phyloP scores from a whole-genome alignment of 2,113 vertebrate genomes.

The Indicator maculatus region DNA sequence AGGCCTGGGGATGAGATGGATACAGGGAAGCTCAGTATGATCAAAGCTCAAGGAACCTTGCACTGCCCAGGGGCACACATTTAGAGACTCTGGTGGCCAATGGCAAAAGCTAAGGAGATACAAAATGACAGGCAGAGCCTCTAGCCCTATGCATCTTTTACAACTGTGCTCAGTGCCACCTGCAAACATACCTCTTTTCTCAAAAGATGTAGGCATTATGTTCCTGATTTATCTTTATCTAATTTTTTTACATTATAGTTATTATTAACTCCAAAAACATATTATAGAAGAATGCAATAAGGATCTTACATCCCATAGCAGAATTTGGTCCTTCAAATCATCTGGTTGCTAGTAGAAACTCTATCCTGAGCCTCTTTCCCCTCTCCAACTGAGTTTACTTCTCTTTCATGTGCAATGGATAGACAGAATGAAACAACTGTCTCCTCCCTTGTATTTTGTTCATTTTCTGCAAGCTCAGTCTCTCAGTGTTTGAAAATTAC shows the following conservation, averaged over 20 bases:
- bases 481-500: not conserved
- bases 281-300: not conserved
- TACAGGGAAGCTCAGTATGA: not conserved
- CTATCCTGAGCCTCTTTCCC: not conserved
- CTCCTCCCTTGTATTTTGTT: not conserved
- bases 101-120: not conserved
- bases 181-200: not conserved
- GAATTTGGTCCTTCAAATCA: not conserved
- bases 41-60: not conserved
- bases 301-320: not conserved
- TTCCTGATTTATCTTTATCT: not conserved
- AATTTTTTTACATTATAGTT: not conserved
- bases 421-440: not conserved
- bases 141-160: accelerated
- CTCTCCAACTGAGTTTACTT: not conserved
- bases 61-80: not conserved
- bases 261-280: not conserved
- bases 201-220: not conserved
- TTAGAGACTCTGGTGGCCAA: not conserved
- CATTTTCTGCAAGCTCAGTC: not conserved
- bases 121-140: not conserved
- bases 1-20: not conserved
- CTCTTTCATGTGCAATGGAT: not conserved
- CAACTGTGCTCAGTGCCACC: not conserved
- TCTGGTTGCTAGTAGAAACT: not conserved